Evolutionary conservation across 2,113 vertebrate species (phyloP), one percentile per base, ranked within the genome.

Genomic region (Rhinopithecus roxellana): DNA sequence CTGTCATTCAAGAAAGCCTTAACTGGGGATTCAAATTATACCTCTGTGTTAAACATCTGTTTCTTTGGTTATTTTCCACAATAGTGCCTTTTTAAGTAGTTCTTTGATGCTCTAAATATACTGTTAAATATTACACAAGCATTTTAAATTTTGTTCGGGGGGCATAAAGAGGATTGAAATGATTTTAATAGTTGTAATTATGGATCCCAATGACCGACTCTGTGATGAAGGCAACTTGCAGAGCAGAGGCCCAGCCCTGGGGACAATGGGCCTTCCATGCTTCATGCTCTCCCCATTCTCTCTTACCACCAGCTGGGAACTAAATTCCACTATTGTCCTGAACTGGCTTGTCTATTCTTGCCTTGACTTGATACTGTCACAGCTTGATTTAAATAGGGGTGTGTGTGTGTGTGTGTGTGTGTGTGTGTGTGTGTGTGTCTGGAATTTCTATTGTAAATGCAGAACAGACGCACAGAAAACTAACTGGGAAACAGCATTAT

Each of bases 21-120:
- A 43, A 89, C 32, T 80, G 18, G 38, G 72, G 35, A 93, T 9
- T 86, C 74, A 82, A 94, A 91, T 86, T 25, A 92, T 20, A 43
- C 94, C 86, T 95, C 86, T 45, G 59, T 74, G 67, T 86, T 84
- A 82, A 40, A 87, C 93, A 90, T 82, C 95, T 94, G 82, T 89
- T 94, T 50, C 38, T 91, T 32, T 23, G 22, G 25, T 95, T 74
- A 32, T 86, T 93, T 95, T 57, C 83, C 67, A n/a, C 30, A 7
- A 22, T 20, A 45, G 50, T 69, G 75, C 9, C 64, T 77, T 90
- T 87, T 85, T 3, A 67, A 86, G 61, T 74, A 43, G 61, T 74
- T 83, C 48, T 45, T 74, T 23, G 52, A n/a, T 69, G 48, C 59
- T 84, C 83, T 97, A 87, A 84, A 55, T 87, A 70, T 77, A 69